Conservation (phyloP, 2,797 vertebrate species). For the Cyprinodon diabolis region DNA sequence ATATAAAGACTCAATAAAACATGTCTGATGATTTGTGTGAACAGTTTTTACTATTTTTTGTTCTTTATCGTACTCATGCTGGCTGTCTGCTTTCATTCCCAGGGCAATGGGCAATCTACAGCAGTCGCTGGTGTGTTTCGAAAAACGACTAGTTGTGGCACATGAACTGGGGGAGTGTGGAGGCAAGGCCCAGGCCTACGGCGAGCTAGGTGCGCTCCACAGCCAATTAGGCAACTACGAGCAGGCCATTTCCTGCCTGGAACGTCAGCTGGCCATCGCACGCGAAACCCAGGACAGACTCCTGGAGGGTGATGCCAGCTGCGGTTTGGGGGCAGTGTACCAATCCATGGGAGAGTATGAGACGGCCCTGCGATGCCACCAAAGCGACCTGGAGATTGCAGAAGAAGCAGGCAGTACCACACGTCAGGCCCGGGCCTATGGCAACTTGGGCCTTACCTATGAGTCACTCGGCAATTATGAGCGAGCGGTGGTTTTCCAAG, state of each 20-base stretch:
- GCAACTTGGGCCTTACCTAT: conserved; percentile 95
- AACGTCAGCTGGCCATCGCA: conserved; percentile 93
- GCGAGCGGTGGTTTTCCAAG: conserved; percentile 95
- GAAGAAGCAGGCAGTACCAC: conserved; percentile 86
- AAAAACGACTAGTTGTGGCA: conserved; percentile 95
- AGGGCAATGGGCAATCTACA: conserved; percentile 98
- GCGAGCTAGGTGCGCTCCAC: conserved; percentile 94
- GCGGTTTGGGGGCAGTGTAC: conserved; percentile 90
- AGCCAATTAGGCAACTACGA: conserved; percentile 97
- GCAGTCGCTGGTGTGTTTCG: conserved; percentile 97
- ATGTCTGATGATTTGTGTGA: conserved; percentile 1
- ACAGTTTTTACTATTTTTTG: conserved; percentile 20
- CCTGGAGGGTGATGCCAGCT: conserved; percentile 94
- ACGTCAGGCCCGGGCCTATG: conserved; percentile 92
- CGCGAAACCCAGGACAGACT: conserved; percentile 84
- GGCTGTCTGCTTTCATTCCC: conserved; percentile 39
- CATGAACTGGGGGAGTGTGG: conserved; percentile 93
- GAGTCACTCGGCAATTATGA: conserved; percentile 96
- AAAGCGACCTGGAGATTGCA: conserved; percentile 94
- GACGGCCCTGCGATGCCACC: conserved; percentile 93
- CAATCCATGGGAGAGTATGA: conserved; percentile 97
- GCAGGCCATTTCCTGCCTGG: conserved; percentile 96
- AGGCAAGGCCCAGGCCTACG: conserved; percentile 95
- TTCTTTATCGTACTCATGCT: conserved; percentile 12
- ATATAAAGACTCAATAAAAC: conserved; percentile 7